phyloP scores from a whole-genome alignment of 2,797 vertebrate species.

The Podargus strigoides region DNA sequence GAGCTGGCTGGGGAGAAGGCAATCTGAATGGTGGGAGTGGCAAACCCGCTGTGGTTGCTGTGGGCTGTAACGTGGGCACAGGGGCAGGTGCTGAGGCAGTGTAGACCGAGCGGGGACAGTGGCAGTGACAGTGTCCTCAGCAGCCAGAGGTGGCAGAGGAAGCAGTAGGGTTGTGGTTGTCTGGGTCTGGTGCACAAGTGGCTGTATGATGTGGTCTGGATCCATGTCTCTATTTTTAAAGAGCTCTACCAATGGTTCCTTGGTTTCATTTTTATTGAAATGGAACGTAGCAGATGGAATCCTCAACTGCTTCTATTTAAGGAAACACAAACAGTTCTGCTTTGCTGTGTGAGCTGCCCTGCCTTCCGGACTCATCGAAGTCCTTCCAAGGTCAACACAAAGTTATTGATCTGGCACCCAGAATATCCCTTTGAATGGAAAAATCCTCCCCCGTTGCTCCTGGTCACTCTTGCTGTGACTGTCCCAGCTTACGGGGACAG shows the following conservation, averaged over 20 bases:
- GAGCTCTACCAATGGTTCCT: not conserved
- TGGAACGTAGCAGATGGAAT: not conserved
- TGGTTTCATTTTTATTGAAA: not conserved
- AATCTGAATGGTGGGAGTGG: not conserved
- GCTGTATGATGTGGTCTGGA: not conserved
- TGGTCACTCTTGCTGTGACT: not conserved
- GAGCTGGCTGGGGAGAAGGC: not conserved
- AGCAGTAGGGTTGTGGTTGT: not conserved
- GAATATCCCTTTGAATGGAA: not conserved
- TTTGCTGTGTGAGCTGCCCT: not conserved
- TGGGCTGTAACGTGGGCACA: not conserved
- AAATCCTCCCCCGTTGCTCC: not conserved
- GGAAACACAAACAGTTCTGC: not conserved
- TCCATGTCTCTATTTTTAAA: accelerated
- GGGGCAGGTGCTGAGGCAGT: not conserved
- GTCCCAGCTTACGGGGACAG: not conserved
- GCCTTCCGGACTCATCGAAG: not conserved
- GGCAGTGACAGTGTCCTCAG: not conserved
- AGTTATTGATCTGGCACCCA: not conserved
- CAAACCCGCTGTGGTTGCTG: accelerated
- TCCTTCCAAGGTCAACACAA: not conserved
- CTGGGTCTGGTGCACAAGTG: not conserved
- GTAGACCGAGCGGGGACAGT: not conserved
- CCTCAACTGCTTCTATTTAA: not conserved
- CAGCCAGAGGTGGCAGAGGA: not conserved